Evolutionary conservation across 2,797 vertebrate genomes (phyloP), one percentile per base, ranked within the genome.

Genomic region (Ficedula albicollis): DNA sequence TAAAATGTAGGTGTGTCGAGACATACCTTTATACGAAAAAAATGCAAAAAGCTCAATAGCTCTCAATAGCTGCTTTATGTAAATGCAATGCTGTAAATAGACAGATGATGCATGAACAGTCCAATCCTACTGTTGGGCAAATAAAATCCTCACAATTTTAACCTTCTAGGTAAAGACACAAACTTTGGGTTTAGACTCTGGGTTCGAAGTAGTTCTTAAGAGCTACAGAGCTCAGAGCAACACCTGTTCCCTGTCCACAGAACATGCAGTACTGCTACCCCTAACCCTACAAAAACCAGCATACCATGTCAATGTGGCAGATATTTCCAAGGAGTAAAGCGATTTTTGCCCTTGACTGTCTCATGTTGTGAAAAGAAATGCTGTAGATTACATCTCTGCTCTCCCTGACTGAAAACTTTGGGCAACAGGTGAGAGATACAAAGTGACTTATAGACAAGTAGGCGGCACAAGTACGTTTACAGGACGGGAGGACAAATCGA

Each of bases 301-400:
- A n/a, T 4, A 32, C 2, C 3, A 0, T 20, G 27, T 36, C 51
- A 39, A 11, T 10, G 32, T 8, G 27, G 25, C 14, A 48, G n/a
- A 2, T n/a, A 30, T 14, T 64, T 73, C 54, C 48, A 69, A 51
- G 30, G 8, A 66, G 36, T 69, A 26, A 54, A 60, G 43, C 0
- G 1, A 70, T 38, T 66, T 8, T 77, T 62, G 43, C n/a, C 54
- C 36, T 46, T 34, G 5, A 88, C 39, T 27, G n/a, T 22, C 32
- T 44, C 38, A 13, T 0, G 1, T 2, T 27, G 23, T 23, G 60
- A 32, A 29, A 69, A 2, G 6, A 46, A 38, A 39, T 36, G 36
- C 18, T 75, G 1, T 4, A 74, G 79, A 8, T n/a, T 34, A 62
- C 34, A 63, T 25, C 39, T 78, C 29, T 32, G 16, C 8, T 48